Evolutionary conservation across 2,113 vertebrate species (phyloP).

Genomic region (Nettapus auritus): DNA sequence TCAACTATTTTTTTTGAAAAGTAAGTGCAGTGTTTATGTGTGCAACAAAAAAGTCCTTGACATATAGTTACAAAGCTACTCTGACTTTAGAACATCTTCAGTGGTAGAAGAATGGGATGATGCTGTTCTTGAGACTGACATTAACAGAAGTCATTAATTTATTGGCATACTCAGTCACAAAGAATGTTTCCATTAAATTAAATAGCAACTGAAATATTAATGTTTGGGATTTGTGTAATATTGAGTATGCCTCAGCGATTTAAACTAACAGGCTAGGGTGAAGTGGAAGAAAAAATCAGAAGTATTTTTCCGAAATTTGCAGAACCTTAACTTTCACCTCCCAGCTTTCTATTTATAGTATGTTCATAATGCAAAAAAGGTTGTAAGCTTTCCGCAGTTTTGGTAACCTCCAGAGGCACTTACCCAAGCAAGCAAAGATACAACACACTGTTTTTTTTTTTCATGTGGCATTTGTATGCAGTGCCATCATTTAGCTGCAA

Average conservation of each 20-base stretch:
- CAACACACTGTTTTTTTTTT: background rate
- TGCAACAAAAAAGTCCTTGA: background rate
- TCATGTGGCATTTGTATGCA: background rate
- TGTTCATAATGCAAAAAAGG: background rate
- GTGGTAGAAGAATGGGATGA: background rate
- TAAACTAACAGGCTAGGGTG: background rate
- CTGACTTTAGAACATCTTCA: background rate
- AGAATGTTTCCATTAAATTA: constrained; percentile 15
- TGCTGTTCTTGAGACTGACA: background rate
- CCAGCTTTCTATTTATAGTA: background rate
- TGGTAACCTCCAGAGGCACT: background rate
- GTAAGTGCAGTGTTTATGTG: background rate
- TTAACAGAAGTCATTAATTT: constrained; percentile 9
- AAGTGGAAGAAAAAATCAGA: background rate
- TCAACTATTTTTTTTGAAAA: background rate
- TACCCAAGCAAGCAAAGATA: background rate
- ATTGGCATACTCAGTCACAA: background rate
- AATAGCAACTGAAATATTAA: constrained; percentile 5
- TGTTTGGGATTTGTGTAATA: background rate
- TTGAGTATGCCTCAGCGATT: background rate
- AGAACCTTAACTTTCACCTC: background rate
- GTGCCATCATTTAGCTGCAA: background rate
- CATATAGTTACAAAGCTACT: background rate
- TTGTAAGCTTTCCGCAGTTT: background rate
- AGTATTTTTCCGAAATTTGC: background rate